These are phyloP conservation scores for Galago senegalensis DNA, from an alignment of 2,797 vertebrate genomes.

Conservation along the genomic window DNA sequence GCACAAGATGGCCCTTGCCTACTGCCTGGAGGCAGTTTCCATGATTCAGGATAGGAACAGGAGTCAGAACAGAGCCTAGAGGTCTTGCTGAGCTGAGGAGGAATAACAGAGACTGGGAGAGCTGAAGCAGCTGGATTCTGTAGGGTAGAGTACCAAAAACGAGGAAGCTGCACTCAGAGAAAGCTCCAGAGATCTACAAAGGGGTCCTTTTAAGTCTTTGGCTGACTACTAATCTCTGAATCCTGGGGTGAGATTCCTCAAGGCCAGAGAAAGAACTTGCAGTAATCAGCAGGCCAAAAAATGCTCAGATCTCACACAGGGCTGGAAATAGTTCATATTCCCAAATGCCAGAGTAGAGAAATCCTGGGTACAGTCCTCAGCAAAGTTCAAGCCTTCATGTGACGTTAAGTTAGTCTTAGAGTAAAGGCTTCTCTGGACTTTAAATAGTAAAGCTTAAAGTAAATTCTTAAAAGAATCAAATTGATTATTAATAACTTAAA, in stretches of 20 bases:
- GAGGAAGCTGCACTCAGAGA: background rate
- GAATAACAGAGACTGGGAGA: background rate
- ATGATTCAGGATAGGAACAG: background rate
- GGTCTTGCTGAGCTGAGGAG: background rate
- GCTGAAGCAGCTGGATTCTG: background rate
- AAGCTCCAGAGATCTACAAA: background rate
- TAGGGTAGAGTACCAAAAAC: background rate
- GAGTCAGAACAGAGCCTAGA: background rate
- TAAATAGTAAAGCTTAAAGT: conserved; percentile 7
- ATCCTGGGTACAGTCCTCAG: background rate
- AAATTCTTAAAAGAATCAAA: background rate
- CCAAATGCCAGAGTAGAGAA: conserved; percentile 12
- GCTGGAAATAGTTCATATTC: background rate
- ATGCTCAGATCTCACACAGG: background rate
- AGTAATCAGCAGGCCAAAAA: background rate
- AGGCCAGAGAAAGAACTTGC: conserved; percentile 21
- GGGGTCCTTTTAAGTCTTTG: background rate
- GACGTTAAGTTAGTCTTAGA: background rate
- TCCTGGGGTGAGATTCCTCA: background rate
- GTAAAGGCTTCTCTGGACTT: background rate
- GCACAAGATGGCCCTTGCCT: background rate
- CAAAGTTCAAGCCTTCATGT: background rate
- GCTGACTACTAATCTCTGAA: background rate
- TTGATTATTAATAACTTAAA: background rate
- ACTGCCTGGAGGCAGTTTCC: background rate